These are phyloP conservation scores for Denticeps clupeoides DNA, from an alignment of 2,797 vertebrate species.

Conservation along the genomic window DNA sequence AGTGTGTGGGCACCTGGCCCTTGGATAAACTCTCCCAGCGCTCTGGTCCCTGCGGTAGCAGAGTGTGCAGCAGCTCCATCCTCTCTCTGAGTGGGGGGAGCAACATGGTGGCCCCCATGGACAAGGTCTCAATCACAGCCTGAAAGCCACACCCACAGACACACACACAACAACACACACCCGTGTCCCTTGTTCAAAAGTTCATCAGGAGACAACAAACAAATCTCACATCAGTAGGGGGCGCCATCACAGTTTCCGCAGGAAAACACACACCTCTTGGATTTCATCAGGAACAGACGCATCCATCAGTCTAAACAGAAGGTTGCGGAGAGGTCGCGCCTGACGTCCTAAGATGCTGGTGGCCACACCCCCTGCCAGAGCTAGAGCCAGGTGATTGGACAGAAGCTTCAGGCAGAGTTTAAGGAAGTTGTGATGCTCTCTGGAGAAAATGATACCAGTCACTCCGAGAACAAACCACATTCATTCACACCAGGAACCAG, in stretches of 20 bases:
- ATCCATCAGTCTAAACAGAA: constrained; percentile 71
- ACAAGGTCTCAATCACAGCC: constrained; percentile 68
- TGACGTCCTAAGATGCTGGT: constrained; percentile 65
- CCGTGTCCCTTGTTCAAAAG: background rate
- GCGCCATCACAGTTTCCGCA: too few species aligned
- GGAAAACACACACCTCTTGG: constrained; percentile 51
- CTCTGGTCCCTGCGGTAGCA: constrained; percentile 70
- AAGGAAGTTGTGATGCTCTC: constrained; percentile 72
- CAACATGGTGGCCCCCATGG: constrained; percentile 65
- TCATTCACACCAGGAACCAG: too few species aligned
- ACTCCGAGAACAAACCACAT: background rate
- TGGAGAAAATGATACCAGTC: constrained; percentile 25
- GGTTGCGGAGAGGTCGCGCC: constrained; percentile 63
- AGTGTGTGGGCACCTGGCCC: constrained; percentile 54
- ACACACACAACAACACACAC: background rate
- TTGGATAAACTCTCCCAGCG: constrained; percentile 69
- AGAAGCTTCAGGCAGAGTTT: constrained; percentile 70
- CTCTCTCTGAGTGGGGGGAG: constrained; percentile 70
- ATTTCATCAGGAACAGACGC: constrained; percentile 67
- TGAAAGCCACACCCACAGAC: constrained; percentile 30
- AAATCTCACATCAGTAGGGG: too few species aligned
- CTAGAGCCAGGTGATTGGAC: constrained; percentile 68
- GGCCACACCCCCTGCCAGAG: constrained; percentile 67
- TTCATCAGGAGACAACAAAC: background rate
- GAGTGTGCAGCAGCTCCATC: constrained; percentile 67